phyloP scores from a whole-genome alignment of 2,113 vertebrate species.

The Probosciger aterrimus region DNA sequence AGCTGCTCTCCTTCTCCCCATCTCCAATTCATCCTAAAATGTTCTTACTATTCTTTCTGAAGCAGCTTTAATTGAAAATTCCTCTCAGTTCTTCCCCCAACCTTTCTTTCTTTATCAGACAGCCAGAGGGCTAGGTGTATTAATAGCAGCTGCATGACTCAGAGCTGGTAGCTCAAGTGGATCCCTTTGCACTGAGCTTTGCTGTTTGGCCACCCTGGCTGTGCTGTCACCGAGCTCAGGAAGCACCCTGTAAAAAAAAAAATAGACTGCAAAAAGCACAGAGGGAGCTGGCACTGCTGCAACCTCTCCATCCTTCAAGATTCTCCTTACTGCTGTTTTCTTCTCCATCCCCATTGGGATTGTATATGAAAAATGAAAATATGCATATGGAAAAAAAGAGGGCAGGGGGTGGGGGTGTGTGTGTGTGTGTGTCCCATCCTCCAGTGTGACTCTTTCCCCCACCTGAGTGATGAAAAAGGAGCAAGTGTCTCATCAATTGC shows the following conservation, averaged over 20 bases:
- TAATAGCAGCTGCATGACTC: slow-evolving; percentile 61
- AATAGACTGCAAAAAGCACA: not conserved
- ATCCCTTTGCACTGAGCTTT: not conserved
- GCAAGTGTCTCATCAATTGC: not conserved
- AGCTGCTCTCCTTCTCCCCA: not conserved
- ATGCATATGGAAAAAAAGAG: not conserved
- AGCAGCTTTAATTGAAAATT: slow-evolving; percentile 30
- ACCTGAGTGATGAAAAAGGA: not conserved
- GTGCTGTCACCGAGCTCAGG: not conserved
- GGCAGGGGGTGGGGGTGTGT: too few relatives aligned
- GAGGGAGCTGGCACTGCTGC: not conserved
- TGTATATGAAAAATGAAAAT: not conserved
- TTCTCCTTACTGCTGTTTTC: not conserved
- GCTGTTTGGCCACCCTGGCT: not conserved
- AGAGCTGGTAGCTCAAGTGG: slow-evolving; percentile 1
- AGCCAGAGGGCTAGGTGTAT: slow-evolving; percentile 40
- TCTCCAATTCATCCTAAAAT: not conserved
- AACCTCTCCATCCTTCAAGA: not conserved
- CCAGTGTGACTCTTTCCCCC: not conserved
- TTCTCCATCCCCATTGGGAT: not conserved
- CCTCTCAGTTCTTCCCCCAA: not conserved
- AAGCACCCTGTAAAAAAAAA: not conserved
- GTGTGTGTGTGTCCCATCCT: not conserved
- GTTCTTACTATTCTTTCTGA: not conserved
- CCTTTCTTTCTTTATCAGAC: slow-evolving; percentile 22